Evolutionary conservation across 35 echinoderm and acorn worm species (phyloP), one percentile per base, ranked within the genome.

Genomic region (Heliocidaris erythrogramma): DNA sequence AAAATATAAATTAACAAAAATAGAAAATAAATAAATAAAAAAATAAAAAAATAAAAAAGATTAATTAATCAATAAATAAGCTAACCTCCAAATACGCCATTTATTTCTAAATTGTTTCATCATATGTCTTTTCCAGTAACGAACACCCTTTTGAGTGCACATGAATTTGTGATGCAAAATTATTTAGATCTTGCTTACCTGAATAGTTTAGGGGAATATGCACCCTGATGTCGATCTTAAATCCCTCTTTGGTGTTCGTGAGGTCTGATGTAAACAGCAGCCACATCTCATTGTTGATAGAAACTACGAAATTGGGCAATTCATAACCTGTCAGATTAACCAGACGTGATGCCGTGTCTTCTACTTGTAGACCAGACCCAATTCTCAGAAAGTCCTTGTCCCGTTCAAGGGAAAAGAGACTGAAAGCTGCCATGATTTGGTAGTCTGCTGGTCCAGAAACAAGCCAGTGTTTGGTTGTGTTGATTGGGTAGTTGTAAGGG

Each of bases 241-340:
- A 89, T 89, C 86, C 86, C 30, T 13, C 1, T 13, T 32, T 2
- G 1, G 86, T 35, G 24, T 24, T 32, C 13, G 86, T 24, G 31
- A 13, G 13, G 30, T 89, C 86, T 14, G 86, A 30, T 27, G 86
- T 89, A 30, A 89, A 89, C 14, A 14, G 13, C 86, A 89, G 86
- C 86, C 86, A 89, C 86, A 89, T 89, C 86, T 89, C 86, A 89
- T 89, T 27, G 5, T 27, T 89, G 86, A 30, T 24, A 14, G 86
- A 89, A 14, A 14, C 31, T 13, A 89, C 31, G 13, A 14, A 14
- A 2, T 27, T 30, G 24, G 86, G 86, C 1, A 89, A 30, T 14
- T 1, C 5, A 27, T 32, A 13, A 27, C 86, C 86, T 30, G 86
- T 89, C 24, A 89, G 86, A 30, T 27, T 24, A 13, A 30, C 31